Conservation (phyloP, 2,888 invertebrate genomes). For the Invenusta paracnida region DNA sequence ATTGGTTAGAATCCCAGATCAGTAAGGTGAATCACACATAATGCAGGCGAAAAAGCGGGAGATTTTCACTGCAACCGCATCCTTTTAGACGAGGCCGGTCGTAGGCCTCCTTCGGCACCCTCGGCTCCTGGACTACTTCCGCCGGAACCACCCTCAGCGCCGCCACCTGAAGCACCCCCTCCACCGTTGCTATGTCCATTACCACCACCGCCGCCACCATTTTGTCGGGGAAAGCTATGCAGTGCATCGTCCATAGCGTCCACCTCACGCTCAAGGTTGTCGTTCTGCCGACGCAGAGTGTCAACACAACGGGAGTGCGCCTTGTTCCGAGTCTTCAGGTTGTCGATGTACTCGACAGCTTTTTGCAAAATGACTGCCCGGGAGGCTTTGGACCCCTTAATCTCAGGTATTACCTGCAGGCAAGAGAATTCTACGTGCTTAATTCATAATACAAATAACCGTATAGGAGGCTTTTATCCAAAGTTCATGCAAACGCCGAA, state of each 20-base stretch:
- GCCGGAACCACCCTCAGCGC: not conserved
- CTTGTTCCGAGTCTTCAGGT: conserved; percentile 31
- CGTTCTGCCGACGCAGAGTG: conserved; percentile 10
- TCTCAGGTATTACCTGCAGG: conserved; percentile 34
- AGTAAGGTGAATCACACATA: too few species aligned
- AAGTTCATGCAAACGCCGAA: too few species aligned
- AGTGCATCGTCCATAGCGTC: not conserved
- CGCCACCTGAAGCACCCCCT: not conserved
- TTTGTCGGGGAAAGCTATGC: not conserved
- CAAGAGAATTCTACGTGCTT: not conserved
- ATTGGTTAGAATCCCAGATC: too few species aligned
- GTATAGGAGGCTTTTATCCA: too few species aligned
- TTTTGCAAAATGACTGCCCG: conserved; percentile 42
- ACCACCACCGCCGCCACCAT: not conserved
- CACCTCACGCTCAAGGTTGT: not conserved
- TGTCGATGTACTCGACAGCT: conserved; percentile 41
- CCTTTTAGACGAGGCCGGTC: not conserved
- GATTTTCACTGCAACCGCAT: conserved; percentile 13
- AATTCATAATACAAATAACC: not conserved
- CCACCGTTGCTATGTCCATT: not conserved
- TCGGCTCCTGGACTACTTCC: not conserved
- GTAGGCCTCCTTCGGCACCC: not conserved
- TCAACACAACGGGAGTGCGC: conserved; percentile 34
- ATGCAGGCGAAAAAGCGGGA: too few species aligned
- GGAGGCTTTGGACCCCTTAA: conserved; percentile 42